A percentile compares a stretch with the other conserved stretches of the same genome.
Evolutionary conservation across 2,888 invertebrate genomes (phyloP).

Genomic region (Melanargia galathea): DNA sequence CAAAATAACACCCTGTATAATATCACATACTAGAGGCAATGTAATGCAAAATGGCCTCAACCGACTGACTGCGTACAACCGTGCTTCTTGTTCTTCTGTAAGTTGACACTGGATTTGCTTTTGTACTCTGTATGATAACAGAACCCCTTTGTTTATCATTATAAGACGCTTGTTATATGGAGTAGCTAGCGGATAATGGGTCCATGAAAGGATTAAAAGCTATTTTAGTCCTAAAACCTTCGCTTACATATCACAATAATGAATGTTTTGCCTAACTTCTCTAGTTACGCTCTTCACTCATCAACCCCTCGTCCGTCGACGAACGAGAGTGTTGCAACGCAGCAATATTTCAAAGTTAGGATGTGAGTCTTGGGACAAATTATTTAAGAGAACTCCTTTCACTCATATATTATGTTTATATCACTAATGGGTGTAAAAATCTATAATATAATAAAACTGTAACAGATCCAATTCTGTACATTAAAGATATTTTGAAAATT

Average conservation of each 20-base stretch:
- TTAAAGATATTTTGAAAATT: too few relatives aligned
- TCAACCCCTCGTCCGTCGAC: slow-evolving; percentile 26
- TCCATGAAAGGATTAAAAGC: background rate
- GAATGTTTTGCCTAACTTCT: slow-evolving; percentile 7
- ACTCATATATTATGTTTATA: slow-evolving; percentile 8
- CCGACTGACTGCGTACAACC: too few relatives aligned
- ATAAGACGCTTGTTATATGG: too few relatives aligned
- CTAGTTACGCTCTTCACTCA: slow-evolving; percentile 22
- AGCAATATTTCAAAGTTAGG: slow-evolving; percentile 28
- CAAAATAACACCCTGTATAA: too few relatives aligned
- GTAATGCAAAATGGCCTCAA: too few relatives aligned
- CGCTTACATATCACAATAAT: slow-evolving; percentile 3
- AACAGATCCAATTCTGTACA: too few relatives aligned
- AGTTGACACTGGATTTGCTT: too few relatives aligned
- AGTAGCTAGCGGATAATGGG: background rate
- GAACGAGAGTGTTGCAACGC: slow-evolving; percentile 20
- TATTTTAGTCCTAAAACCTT: background rate
- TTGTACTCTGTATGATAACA: too few relatives aligned
- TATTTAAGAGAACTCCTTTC: slow-evolving; percentile 23
- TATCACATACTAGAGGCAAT: too few relatives aligned
- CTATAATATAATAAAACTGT: too few relatives aligned
- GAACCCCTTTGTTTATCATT: too few relatives aligned
- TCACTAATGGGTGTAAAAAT: slow-evolving; percentile 3
- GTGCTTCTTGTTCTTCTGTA: too few relatives aligned
- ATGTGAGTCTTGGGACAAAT: slow-evolving; percentile 30